Percentiles rank a stretch among this genome's conserved stretches.
These are phyloP conservation scores for Mercenaria mercenaria DNA, from an alignment of 1,140 invertebrate species.

Conservation along the genomic window DNA sequence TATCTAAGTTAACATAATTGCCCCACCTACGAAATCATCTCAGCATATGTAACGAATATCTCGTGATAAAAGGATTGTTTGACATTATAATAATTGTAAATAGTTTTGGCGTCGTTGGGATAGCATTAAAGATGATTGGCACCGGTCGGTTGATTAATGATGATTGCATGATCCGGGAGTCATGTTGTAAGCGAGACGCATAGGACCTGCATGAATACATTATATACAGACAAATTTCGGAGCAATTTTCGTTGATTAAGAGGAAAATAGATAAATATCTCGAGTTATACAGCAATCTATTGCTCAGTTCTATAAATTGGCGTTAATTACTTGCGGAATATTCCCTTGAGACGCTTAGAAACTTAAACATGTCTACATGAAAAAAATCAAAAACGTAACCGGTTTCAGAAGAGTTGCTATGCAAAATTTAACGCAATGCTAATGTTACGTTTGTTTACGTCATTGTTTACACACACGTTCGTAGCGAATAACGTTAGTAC, in stretches of 20 bases:
- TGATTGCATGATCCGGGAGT: not conserved
- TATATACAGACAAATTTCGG: not conserved
- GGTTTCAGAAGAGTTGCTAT: no score
- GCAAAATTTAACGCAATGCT: no score
- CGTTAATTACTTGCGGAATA: no score
- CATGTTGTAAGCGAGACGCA: not conserved
- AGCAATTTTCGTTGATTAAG: not conserved
- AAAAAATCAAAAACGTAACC: no score
- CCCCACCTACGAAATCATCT: not conserved
- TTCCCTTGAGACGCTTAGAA: no score
- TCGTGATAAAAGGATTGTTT: slow-evolving; percentile 3
- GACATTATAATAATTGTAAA: not conserved
- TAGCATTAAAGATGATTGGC: not conserved
- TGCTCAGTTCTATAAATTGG: no score
- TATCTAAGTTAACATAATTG: not conserved
- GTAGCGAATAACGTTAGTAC: no score
- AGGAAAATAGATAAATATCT: no score
- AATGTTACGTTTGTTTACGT: no score
- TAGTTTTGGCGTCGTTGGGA: not conserved
- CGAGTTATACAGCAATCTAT: no score
- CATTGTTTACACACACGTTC: no score
- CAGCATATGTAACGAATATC: not conserved
- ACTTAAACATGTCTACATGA: no score
- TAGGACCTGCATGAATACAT: not conserved
- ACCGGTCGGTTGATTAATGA: not conserved